These are phyloP conservation scores for Protobothrops mucrosquamatus DNA, from an alignment of 2,113 vertebrate genomes.

Conservation along the genomic window DNA sequence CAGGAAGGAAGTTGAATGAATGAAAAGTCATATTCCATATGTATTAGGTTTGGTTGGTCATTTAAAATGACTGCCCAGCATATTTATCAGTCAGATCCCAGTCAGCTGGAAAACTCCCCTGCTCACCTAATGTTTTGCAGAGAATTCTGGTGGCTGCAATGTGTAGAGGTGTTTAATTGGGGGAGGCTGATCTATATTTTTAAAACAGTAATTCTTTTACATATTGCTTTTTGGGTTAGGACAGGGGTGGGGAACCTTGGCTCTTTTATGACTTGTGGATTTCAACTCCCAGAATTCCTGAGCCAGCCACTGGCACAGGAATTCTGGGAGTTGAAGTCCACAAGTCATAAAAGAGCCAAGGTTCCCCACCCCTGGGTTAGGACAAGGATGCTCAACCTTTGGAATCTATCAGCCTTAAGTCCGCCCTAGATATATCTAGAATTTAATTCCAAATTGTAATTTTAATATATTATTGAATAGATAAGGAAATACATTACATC, in stretches of 20 bases:
- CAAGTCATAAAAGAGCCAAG: too few relatives aligned
- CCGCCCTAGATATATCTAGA: background rate
- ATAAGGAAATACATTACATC: background rate
- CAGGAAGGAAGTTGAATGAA: background rate
- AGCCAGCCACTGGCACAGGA: too few relatives aligned
- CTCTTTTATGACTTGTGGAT: too few relatives aligned
- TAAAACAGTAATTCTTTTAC: background rate
- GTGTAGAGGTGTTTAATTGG: background rate
- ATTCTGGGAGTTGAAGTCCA: too few relatives aligned
- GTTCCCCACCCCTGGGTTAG: background rate
- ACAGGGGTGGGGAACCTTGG: background rate
- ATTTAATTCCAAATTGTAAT: background rate
- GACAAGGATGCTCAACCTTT: background rate
- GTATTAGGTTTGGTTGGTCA: background rate
- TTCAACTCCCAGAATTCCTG: too few relatives aligned
- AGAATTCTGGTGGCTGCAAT: background rate
- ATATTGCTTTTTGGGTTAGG: background rate
- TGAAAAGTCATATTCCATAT: background rate
- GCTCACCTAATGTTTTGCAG: background rate
- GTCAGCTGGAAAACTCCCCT: background rate
- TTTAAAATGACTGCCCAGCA: background rate
- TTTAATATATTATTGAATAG: background rate
- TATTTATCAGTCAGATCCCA: background rate
- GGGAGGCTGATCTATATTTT: background rate
- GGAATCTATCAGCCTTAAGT: background rate